Evolutionary conservation across 1,140 invertebrate genomes (phyloP).

Genomic region (Proctacanthus coquilletti): DNA sequence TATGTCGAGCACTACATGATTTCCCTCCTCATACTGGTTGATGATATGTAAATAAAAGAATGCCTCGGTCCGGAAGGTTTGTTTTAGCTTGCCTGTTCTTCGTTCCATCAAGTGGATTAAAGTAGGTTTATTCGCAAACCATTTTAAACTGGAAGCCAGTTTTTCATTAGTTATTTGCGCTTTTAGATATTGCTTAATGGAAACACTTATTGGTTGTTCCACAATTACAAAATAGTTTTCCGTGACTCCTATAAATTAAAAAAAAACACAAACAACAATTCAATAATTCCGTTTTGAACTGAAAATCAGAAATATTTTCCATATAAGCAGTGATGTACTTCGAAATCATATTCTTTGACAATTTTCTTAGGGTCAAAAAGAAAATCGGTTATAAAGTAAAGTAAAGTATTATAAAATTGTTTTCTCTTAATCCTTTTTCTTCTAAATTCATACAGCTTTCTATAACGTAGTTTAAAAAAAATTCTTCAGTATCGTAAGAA

Average conservation of each 20-base stretch:
- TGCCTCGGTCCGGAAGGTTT: conserved; percentile 48
- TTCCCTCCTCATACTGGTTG: conserved; percentile 65
- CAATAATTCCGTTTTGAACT: too few relatives aligned
- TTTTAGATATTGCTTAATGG: conserved; percentile 38
- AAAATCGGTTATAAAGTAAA: too few relatives aligned
- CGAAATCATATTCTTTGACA: too few relatives aligned
- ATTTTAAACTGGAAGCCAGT: conserved; percentile 44
- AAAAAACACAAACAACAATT: conserved; percentile 5
- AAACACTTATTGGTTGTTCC: conserved; percentile 67
- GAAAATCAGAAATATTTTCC: background rate
- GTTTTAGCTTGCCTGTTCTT: conserved; percentile 38
- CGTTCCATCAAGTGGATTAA: conserved; percentile 56
- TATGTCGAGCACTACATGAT: conserved; percentile 61
- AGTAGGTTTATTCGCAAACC: conserved; percentile 59
- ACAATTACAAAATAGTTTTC: conserved; percentile 70
- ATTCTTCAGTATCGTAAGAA: too few relatives aligned
- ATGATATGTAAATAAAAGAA: conserved; percentile 83
- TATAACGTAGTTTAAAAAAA: too few relatives aligned
- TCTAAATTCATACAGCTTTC: too few relatives aligned
- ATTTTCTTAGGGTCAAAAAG: too few relatives aligned
- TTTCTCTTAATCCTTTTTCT: too few relatives aligned
- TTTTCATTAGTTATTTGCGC: conserved; percentile 45
- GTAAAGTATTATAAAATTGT: too few relatives aligned
- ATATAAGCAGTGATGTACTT: too few relatives aligned
- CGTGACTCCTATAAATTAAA: conserved; percentile 39